Evolutionary conservation across 2,888 invertebrate species (phyloP).

Genomic region (Endomychus coccineus): DNA sequence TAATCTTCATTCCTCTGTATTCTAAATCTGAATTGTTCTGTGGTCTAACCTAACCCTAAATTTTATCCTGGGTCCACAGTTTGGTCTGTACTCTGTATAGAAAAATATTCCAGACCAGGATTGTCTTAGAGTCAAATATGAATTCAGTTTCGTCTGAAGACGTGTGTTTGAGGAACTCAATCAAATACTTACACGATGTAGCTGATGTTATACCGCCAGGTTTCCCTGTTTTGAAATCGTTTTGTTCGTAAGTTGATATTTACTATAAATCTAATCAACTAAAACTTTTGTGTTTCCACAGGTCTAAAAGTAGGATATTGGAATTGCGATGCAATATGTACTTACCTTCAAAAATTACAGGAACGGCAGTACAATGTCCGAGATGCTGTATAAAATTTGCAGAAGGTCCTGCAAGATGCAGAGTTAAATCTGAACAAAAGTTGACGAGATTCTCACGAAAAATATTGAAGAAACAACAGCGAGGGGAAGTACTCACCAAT

Average conservation of each 20-base stretch:
- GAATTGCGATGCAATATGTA: conserved; percentile 18
- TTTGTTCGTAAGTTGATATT: conserved; percentile 25
- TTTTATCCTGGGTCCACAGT: too few species aligned
- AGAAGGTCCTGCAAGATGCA: conserved; percentile 17
- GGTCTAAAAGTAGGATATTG: conserved; percentile 19
- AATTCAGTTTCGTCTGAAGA: too few species aligned
- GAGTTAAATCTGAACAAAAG: conserved; percentile 17
- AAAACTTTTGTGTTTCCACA: conserved; percentile 14
- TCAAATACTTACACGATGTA: conserved; percentile 20
- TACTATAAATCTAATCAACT: background rate
- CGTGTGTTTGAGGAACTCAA: conserved; percentile 15
- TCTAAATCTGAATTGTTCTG: too few species aligned
- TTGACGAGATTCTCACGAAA: conserved; percentile 22
- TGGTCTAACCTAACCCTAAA: too few species aligned
- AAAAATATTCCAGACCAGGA: too few species aligned
- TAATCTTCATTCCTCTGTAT: too few species aligned
- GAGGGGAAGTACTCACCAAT: conserved; percentile 2
- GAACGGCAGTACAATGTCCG: conserved; percentile 20
- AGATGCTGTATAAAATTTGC: conserved; percentile 24
- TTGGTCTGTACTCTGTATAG: too few species aligned
- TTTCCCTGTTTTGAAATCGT: conserved; percentile 21
- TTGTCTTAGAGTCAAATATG: too few species aligned
- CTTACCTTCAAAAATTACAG: conserved; percentile 18
- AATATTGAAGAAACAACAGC: conserved; percentile 12
- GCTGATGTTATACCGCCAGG: conserved; percentile 14